phyloP scores from a whole-genome alignment of 2,888 invertebrate species.

The Bursaphelenchus okinawaensis region DNA sequence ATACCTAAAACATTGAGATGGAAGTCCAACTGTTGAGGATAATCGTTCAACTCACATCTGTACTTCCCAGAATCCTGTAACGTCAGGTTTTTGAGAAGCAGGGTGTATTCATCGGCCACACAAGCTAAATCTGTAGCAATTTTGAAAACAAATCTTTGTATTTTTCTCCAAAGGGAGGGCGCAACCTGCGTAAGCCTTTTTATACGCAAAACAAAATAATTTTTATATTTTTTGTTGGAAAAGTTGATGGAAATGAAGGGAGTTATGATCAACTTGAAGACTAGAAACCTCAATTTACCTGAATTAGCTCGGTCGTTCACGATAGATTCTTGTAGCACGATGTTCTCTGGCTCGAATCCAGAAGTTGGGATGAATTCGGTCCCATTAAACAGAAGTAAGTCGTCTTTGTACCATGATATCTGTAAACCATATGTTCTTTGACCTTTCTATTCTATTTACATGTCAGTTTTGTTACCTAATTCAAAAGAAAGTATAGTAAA shows the following conservation, averaged over 20 bases:
- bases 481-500: too few relatives aligned
- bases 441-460: too few relatives aligned
- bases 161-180: too few relatives aligned
- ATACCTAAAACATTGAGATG: slow-evolving; percentile 52
- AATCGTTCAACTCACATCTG: slow-evolving; percentile 43
- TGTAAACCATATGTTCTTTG: slow-evolving; percentile 17
- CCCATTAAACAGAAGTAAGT: slow-evolving; percentile 45
- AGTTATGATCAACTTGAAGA: too few relatives aligned
- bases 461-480: too few relatives aligned
- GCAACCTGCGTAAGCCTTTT: too few relatives aligned
- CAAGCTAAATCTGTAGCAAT: slow-evolving; percentile 34
- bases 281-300: slow-evolving; percentile 4
- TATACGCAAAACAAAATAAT: too few relatives aligned
- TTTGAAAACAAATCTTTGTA: not conserved
- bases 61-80: slow-evolving; percentile 50
- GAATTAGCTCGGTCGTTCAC: slow-evolving; percentile 10
- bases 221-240: not conserved
- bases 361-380: slow-evolving; percentile 42
- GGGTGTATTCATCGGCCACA: slow-evolving; percentile 45
- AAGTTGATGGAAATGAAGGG: too few relatives aligned
- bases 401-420: slow-evolving; percentile 53
- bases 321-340: slow-evolving; percentile 41
- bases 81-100: slow-evolving; percentile 49
- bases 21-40: slow-evolving; percentile 49
- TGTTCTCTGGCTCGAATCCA: slow-evolving; percentile 35